Conservation (phyloP, 2,113 vertebrate species). For the Labeo catla region DNA sequence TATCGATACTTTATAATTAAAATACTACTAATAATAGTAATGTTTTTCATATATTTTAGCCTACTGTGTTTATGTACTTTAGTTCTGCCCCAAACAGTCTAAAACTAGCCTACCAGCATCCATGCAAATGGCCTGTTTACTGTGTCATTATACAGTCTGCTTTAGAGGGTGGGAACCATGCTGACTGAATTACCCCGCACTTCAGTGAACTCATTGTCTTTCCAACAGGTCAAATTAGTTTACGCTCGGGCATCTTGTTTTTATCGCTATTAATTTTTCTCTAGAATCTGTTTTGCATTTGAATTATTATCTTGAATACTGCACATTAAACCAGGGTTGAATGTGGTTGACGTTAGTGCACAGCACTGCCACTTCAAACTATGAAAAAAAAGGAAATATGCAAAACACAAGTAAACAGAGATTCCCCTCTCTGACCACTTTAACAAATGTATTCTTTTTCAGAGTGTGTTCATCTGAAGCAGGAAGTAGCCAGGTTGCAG, state of each 20-base stretch:
- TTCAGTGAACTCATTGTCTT: conserved; percentile 19
- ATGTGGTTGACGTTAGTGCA: not conserved
- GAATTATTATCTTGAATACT: not conserved
- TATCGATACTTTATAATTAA: not conserved
- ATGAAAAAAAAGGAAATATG: no score
- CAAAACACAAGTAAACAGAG: not conserved
- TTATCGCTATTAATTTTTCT: not conserved
- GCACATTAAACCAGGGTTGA: not conserved
- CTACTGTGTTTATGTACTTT: not conserved
- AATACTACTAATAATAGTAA: not conserved
- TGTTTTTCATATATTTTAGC: not conserved
- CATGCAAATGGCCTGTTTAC: not conserved
- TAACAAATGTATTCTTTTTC: not conserved
- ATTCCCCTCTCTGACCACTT: not conserved
- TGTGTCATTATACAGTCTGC: conserved; percentile 29
- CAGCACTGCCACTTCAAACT: not conserved
- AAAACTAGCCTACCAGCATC: not conserved
- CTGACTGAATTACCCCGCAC: conserved; percentile 12
- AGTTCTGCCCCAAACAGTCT: not conserved
- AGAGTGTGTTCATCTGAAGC: conserved; percentile 76
- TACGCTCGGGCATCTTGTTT: not conserved
- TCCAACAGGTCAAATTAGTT: not conserved
- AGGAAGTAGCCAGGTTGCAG: conserved; percentile 68
- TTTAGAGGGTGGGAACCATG: conserved; percentile 31
- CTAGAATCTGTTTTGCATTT: not conserved